A percentile compares a stretch with the other conserved stretches of the same genome.
phyloP scores from a whole-genome alignment of 2,797 vertebrate genomes.

The Leptoclinus maculatus region DNA sequence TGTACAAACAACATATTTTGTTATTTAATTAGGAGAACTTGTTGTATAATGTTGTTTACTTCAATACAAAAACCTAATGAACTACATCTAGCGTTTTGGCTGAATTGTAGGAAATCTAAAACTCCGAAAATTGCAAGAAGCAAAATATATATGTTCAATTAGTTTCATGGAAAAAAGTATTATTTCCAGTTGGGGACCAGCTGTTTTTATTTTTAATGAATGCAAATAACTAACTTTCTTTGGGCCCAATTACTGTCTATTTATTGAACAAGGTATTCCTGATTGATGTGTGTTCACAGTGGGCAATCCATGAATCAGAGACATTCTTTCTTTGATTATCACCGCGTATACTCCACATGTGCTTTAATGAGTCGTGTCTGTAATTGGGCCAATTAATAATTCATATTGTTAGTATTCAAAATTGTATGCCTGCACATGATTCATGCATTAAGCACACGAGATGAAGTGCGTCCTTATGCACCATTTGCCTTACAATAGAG shows the following conservation, averaged over 20 bases:
- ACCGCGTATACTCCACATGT: slow-evolving; percentile 42
- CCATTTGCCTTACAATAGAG: slow-evolving; percentile 26
- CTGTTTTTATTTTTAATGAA: slow-evolving; percentile 43
- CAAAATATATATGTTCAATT: slow-evolving; percentile 15
- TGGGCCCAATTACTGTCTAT: slow-evolving; percentile 77
- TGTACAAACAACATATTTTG: not conserved
- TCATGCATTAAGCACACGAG: slow-evolving; percentile 28
- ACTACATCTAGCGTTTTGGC: not conserved
- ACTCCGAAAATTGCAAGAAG: not conserved
- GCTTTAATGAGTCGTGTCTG: slow-evolving; percentile 65
- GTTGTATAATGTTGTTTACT: not conserved
- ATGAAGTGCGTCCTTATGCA: slow-evolving; percentile 1
- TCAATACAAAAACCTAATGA: not conserved
- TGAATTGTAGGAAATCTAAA: not conserved
- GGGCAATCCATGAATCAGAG: slow-evolving; percentile 67
- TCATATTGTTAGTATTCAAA: slow-evolving; percentile 61
- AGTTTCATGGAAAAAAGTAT: slow-evolving; percentile 23
- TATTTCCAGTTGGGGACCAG: slow-evolving; percentile 26
- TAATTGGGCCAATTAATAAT: slow-evolving; percentile 76
- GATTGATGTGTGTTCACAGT: slow-evolving; percentile 68
- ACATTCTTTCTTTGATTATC: slow-evolving; percentile 64
- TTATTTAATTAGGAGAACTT: not conserved
- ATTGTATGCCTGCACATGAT: slow-evolving; percentile 41
- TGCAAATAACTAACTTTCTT: slow-evolving; percentile 71
- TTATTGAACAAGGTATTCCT: slow-evolving; percentile 67